Evolutionary conservation across 2,797 vertebrate genomes (phyloP), one percentile per base, ranked within the genome.

Genomic region (Poeciliopsis turneri): DNA sequence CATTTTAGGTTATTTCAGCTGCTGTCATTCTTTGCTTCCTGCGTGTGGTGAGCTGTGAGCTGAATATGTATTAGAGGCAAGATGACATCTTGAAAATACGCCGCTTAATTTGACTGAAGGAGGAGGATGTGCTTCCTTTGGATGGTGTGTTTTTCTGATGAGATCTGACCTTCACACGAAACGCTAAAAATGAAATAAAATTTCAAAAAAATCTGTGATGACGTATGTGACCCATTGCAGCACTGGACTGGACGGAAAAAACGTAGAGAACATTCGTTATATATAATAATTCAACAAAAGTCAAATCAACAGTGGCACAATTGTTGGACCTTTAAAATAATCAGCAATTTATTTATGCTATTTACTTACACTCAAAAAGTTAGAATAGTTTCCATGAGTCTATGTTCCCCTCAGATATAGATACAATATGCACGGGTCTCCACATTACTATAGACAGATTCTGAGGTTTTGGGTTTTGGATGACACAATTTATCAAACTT

Each of bases 31-130:
- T 85, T 66, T 33, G 66, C 69, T 83, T 90, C 77, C 82, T 82
- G 82, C 81, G 74, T 80, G 72, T 68, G 59, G 51, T 57, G 28
- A 51, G 69, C 33, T 30, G 75, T 84, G 87, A 88, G 77, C 46
- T 46, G 82, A 89, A 91, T 87, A 81, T 72, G 43, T 85, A 90
- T 87, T 66, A 76, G 11, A 78, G 41, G 23, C 85, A 78, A 73
- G 61, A 84, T 83, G 83, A 87, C 77, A 87, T 87, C 72, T 78
- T 83, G 70, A 85, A 88, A 87, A 86, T 71, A 70, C 9, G 81
- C 73, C 81, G 76, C 78, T 78, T 79, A 72, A 91, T 77, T 82
- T 85, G 77, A 85, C 72, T 70, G 78, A 80, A 88, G 76, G 76
- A 80, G 68, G 49, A 87, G 28, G 64, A 85, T 66, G 36, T 43